Evolutionary conservation across 2,888 invertebrate genomes (phyloP).

Genomic region (Hesperia comma): DNA sequence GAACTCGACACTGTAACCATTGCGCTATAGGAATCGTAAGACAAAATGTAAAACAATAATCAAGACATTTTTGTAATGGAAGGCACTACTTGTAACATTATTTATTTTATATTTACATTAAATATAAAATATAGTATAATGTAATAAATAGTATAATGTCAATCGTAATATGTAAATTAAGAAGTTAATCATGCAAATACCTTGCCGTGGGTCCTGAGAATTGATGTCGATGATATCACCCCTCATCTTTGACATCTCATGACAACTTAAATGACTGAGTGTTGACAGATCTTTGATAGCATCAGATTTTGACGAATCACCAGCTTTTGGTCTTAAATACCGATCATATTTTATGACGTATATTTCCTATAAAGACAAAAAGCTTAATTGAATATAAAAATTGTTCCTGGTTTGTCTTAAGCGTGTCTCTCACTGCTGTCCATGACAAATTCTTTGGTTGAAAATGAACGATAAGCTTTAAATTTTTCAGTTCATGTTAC

Average conservation of each 20-base stretch:
- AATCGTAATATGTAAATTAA: slow-evolving; percentile 11
- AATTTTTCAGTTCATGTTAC: not conserved
- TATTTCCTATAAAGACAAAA: not conserved
- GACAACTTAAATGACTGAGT: slow-evolving; percentile 67
- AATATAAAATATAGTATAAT: too few relatives aligned
- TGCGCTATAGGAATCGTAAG: too few relatives aligned
- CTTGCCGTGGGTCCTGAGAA: slow-evolving; percentile 28
- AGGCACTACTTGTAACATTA: not conserved
- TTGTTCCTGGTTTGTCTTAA: not conserved
- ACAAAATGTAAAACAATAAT: too few relatives aligned
- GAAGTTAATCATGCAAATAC: slow-evolving; percentile 11
- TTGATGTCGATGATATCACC: slow-evolving; percentile 50
- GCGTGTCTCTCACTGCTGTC: not conserved
- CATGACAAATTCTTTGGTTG: not conserved
- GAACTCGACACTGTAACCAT: too few relatives aligned
- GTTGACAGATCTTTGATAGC: slow-evolving; percentile 69
- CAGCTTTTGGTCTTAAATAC: slow-evolving; percentile 47
- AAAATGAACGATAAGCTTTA: not conserved
- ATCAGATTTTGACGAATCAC: slow-evolving; percentile 56
- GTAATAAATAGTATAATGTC: not conserved
- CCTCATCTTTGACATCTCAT: slow-evolving; percentile 60
- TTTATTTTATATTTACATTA: not conserved
- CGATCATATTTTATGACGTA: slow-evolving; percentile 17
- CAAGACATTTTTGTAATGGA: too few relatives aligned
- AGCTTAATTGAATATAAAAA: not conserved